These are phyloP conservation scores for Zaprionus davidi DNA, from an alignment of 1,140 invertebrate genomes.

Conservation along the genomic window DNA sequence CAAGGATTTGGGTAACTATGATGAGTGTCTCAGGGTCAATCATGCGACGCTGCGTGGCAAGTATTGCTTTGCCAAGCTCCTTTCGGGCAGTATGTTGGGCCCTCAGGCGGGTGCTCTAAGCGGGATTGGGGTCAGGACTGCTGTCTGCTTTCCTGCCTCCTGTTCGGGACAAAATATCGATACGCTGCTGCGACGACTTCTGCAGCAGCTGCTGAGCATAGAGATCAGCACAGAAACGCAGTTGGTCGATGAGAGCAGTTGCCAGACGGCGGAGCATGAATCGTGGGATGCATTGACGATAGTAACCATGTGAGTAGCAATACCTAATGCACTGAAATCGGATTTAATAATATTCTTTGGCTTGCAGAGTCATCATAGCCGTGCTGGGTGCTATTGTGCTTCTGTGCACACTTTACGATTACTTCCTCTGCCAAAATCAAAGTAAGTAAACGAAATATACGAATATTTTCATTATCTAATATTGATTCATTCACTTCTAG, in stretches of 20 bases:
- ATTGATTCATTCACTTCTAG: background rate
- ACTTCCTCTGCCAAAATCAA: constrained; percentile 40
- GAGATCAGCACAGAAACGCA: background rate
- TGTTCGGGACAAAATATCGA: constrained; percentile 44
- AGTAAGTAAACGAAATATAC: constrained; percentile 38
- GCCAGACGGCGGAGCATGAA: constrained; percentile 23
- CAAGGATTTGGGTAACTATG: constrained; percentile 67
- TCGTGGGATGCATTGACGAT: constrained; percentile 40
- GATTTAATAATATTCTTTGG: background rate
- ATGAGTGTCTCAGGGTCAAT: constrained; percentile 55
- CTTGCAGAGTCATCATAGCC: constrained; percentile 30
- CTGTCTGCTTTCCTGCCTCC: constrained; percentile 50
- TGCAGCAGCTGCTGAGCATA: constrained; percentile 34
- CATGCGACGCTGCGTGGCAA: constrained; percentile 47
- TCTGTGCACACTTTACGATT: constrained; percentile 52
- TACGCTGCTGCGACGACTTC: constrained; percentile 22
- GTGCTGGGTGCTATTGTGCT: constrained; percentile 16
- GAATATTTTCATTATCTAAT: background rate
- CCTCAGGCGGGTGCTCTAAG: background rate
- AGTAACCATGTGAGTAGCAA: constrained; percentile 53
- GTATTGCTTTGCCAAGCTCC: constrained; percentile 51
- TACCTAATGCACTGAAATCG: background rate
- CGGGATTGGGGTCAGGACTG: constrained; percentile 9
- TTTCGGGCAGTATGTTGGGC: constrained; percentile 14
- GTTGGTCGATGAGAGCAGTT: constrained; percentile 17